Base-by-base conservation (phyloP, 2,113 vertebrate species). In the Hippocampus mohnikei region DNA sequence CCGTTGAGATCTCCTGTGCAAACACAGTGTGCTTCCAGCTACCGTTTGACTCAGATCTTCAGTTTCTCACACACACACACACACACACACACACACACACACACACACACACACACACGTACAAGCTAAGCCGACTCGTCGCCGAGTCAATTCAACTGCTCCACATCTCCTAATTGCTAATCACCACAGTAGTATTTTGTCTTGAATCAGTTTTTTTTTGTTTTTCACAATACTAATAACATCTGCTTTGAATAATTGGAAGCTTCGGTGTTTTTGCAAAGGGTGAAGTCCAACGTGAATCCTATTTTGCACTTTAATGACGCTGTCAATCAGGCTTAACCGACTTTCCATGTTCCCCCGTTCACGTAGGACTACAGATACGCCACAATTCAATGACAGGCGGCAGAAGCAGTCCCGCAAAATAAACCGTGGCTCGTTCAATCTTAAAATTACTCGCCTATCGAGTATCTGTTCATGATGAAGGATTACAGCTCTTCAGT, bases 401-500 rank as follows among this genome's bases (percentile, higher is more conserved):
- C 46, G 41, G 11, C 21, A 12, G 18, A 27, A 20, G 0, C 0
- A 37, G 5, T 60, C 27, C 8, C 18, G 44, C 8, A 41, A 64
- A 55, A 56, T 59, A 68, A 66, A 72, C 20, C 8, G 61, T 8
- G 33, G 18, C 18, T 21, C 29, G 13, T 66, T 62, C 66, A 25
- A 67, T 16, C 23, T 66, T 12, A 46, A 64, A 37, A 37, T 48
- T 60, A 25, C 9, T 13, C 3, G 23, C 65, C 48, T 66, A 11
- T 23, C 59, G 27, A 33, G 1, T 82, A 42, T 68, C 11, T 53
- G 42, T 29, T 67, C 18, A 41, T n/a, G 56, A 70, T 16, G 9
- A 66, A 60, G 13, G 59, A 64, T 72, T 63, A 63, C 33, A 5
- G 25, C 44, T 66, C 61, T 25, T 79, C 64, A 29, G 72, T 76